Percentiles rank a stretch among this genome's conserved stretches.
Conservation (phyloP, 2,113 vertebrate genomes). For the Podarcis cretensis region DNA sequence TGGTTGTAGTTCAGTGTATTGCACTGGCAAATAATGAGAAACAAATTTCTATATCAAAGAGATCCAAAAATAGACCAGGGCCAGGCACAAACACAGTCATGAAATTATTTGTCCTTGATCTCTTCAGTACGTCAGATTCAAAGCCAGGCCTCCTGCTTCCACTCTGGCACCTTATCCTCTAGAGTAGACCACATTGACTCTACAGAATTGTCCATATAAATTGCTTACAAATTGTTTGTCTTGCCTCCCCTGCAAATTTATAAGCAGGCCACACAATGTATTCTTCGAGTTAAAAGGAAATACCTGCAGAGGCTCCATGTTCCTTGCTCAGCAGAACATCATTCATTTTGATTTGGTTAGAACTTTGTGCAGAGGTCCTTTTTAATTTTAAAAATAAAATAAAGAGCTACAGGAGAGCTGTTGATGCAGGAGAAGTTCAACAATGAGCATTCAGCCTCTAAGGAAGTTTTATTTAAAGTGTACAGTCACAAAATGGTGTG, state of each 20-base stretch:
- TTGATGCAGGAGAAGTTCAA: neutral
- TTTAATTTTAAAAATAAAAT: neutral
- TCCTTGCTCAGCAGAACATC: fast-evolving
- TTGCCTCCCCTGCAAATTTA: slow-evolving; percentile 27
- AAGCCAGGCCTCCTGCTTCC: slow-evolving; percentile 11
- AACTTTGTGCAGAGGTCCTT: slow-evolving; percentile 22
- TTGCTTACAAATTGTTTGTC: slow-evolving; percentile 47
- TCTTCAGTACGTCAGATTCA: slow-evolving; percentile 12
- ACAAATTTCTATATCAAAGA: slow-evolving; percentile 45
- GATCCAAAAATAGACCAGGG: slow-evolving; percentile 41
- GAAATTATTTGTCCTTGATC: slow-evolving; percentile 30
- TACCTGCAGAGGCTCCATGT: neutral
- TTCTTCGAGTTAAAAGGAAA: slow-evolving; percentile 39
- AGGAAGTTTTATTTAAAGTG: neutral
- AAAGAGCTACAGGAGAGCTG: neutral
- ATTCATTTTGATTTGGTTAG: neutral
- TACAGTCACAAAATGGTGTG: neutral
- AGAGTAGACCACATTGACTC: neutral
- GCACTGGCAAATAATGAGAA: slow-evolving; percentile 39
- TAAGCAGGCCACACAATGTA: slow-evolving; percentile 23
- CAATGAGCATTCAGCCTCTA: neutral
- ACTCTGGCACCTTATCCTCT: slow-evolving; percentile 10
- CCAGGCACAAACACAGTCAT: slow-evolving; percentile 32
- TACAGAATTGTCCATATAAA: slow-evolving; percentile 2
- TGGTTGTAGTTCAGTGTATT: neutral